Conservation (phyloP, 2,888 invertebrate genomes). For the Corythucha ciliata region DNA sequence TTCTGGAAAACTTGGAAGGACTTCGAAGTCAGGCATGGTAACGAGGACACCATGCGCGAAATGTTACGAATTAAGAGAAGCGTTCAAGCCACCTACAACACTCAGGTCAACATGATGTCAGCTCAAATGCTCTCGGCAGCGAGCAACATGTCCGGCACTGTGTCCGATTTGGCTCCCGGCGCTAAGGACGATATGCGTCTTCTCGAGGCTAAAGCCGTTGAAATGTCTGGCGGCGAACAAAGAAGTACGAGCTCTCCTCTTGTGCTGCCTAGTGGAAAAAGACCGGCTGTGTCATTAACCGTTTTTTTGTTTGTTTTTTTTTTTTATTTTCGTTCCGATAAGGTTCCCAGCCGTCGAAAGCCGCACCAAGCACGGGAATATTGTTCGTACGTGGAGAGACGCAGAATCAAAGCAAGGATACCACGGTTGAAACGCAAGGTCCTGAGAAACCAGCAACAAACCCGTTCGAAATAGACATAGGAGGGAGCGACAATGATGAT, state of each 20-base stretch:
- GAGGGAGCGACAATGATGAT: conserved; percentile 42
- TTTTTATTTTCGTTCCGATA: conserved; percentile 13
- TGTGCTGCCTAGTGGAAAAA: background rate
- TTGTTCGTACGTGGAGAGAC: conserved; percentile 83
- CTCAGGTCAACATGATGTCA: conserved; percentile 92
- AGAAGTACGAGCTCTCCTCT: background rate
- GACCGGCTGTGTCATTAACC: background rate
- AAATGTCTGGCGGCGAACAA: conserved; percentile 46
- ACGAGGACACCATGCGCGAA: conserved; percentile 98
- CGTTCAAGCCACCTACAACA: conserved; percentile 96
- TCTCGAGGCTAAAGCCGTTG: conserved; percentile 73
- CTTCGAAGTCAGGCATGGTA: conserved; percentile 97
- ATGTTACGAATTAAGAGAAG: conserved; percentile 96
- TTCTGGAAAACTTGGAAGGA: conserved; percentile 99
- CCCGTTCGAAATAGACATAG: conserved; percentile 79
- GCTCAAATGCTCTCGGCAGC: conserved; percentile 88
- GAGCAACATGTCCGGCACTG: conserved; percentile 54
- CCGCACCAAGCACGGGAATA: conserved; percentile 55
- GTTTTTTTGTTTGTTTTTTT: background rate
- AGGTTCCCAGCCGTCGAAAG: too few species aligned
- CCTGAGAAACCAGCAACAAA: conserved; percentile 64
- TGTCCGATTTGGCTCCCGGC: conserved; percentile 63
- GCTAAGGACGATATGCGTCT: conserved; percentile 80
- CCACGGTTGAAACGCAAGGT: conserved; percentile 40
- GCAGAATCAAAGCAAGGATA: conserved; percentile 47